Conservation (phyloP, 2,113 vertebrate genomes). For the Alligator sinensis region DNA sequence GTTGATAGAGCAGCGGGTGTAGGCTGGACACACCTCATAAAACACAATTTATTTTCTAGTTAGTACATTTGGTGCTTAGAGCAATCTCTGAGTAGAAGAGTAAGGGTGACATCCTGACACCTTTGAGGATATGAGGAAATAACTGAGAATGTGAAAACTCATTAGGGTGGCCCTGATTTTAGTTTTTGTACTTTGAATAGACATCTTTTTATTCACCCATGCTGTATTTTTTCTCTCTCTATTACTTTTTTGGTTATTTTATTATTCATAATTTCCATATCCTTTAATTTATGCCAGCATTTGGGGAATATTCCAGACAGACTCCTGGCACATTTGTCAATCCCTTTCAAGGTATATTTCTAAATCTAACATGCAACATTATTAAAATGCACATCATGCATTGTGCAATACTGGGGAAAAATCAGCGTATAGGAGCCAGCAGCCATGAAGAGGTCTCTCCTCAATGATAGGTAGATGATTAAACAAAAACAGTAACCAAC, state of each 20-base stretch:
- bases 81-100: not conserved
- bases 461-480: not conserved
- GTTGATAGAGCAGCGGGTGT: not conserved
- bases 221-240: accelerated
- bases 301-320: not conserved
- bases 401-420: not conserved
- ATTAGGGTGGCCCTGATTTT: not conserved
- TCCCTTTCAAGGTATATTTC: not conserved
- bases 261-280: not conserved
- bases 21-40: not conserved
- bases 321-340: not conserved
- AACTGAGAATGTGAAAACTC: not conserved
- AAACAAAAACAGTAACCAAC: not conserved
- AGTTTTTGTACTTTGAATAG: not conserved
- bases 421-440: not conserved
- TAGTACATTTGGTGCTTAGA: not conserved
- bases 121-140: not conserved
- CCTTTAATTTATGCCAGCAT: not conserved
- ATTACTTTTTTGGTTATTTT: not conserved
- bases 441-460: not conserved
- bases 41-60: not conserved
- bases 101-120: not conserved
- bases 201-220: not conserved
- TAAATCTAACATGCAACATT: not conserved
- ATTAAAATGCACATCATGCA: not conserved